Conservation (phyloP, 2,113 vertebrate species). For the Periophthalmus modestus region DNA sequence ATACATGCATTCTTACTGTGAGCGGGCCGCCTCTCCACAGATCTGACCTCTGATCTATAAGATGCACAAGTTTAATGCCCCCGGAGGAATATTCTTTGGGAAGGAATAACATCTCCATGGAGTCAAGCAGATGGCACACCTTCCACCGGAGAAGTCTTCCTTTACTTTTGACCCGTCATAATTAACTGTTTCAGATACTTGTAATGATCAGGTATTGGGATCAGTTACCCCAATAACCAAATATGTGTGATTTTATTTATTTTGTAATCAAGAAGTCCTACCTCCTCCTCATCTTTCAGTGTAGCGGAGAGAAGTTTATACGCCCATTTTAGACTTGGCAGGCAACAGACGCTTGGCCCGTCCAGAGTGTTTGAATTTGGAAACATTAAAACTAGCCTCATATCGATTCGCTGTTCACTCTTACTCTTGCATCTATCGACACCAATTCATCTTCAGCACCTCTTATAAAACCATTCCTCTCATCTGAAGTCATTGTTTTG, state of each 20-base stretch:
- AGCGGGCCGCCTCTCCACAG: too few relatives aligned
- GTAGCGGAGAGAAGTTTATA: conserved; percentile 68
- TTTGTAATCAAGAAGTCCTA: background rate
- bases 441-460: conserved; percentile 45
- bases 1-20: background rate
- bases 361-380: conserved; percentile 42
- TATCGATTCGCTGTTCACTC: conserved; percentile 61
- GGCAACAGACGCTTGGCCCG: conserved; percentile 56
- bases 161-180: too few relatives aligned
- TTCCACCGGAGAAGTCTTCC: too few relatives aligned
- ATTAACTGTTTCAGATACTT: too few relatives aligned
- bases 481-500: conserved; percentile 10
- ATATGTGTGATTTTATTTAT: background rate
- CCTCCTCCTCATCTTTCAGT: conserved; percentile 51
- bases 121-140: too few relatives aligned
- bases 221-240: background rate
- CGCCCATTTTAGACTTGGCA: conserved; percentile 66
- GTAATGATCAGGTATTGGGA: too few relatives aligned
- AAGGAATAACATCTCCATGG: too few relatives aligned
- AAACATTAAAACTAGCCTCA: conserved; percentile 58
- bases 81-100: too few relatives aligned
- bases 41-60: too few relatives aligned
- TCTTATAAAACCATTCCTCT: conserved; percentile 26
- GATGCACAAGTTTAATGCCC: too few relatives aligned
- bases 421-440: conserved; percentile 56